Percentiles rank a stretch among this genome's conserved stretches.
Evolutionary conservation across 2,113 vertebrate species (phyloP).

Genomic region (Sturnus vulgaris): DNA sequence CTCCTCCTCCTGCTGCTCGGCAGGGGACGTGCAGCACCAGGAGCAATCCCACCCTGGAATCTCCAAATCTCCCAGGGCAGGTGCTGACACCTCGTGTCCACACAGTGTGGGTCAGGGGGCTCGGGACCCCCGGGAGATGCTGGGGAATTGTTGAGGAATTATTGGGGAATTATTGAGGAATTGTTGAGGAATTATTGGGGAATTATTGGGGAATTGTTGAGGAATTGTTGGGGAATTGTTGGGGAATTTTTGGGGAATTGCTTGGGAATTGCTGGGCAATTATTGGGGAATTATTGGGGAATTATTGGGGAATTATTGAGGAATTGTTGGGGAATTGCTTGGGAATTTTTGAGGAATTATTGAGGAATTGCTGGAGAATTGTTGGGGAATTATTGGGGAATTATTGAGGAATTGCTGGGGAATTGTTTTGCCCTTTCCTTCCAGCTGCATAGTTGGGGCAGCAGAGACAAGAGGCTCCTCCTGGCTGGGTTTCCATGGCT

Average conservation of each 20-base stretch:
- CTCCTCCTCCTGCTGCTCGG: background rate
- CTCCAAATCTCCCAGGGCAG: background rate
- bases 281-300: background rate
- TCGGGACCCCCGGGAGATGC: background rate
- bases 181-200: background rate
- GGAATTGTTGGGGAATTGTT: background rate
- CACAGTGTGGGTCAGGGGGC: conserved; percentile 51
- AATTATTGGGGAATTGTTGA: background rate
- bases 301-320: background rate
- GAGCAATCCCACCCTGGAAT: conserved; percentile 6
- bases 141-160: background rate
- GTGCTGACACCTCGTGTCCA: conserved; percentile 56
- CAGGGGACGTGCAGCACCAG: conserved; percentile 53
- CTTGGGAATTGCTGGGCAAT: too few species aligned
- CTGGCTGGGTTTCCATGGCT: background rate
- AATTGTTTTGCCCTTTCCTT: background rate
- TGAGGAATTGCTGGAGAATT: background rate
- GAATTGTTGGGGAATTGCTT: background rate
- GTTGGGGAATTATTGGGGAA: background rate
- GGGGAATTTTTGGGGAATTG: too few species aligned
- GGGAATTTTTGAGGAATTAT: background rate
- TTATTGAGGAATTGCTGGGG: too few species aligned
- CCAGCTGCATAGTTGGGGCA: conserved; percentile 44
- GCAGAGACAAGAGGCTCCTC: background rate
- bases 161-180: background rate